A percentile compares a stretch with the other conserved stretches of the same genome.
phyloP scores from a whole-genome alignment of 2,113 vertebrate genomes.

The Ammospiza nelsoni region DNA sequence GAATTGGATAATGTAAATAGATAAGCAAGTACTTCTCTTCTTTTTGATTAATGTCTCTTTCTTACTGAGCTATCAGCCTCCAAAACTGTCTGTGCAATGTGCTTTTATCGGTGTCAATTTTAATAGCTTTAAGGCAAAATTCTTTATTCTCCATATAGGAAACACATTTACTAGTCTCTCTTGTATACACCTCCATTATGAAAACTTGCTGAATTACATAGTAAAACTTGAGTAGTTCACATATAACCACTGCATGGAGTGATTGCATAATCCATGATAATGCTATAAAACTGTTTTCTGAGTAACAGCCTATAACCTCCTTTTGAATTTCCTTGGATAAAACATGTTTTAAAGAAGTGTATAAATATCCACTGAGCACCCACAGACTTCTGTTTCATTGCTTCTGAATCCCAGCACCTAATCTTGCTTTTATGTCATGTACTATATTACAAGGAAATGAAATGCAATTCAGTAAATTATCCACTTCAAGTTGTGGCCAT shows the following conservation, averaged over 20 bases:
- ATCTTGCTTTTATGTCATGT: slow-evolving; percentile 55
- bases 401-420: slow-evolving; percentile 30
- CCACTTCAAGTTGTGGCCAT: slow-evolving; percentile 43
- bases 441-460: slow-evolving; percentile 47
- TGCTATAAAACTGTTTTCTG: not conserved
- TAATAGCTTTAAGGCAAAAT: not conserved
- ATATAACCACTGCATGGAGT: not conserved
- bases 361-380: slow-evolving; percentile 32
- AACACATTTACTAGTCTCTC: not conserved
- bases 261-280: slow-evolving; percentile 38
- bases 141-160: not conserved
- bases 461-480: slow-evolving; percentile 66
- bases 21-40: not conserved
- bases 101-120: not conserved
- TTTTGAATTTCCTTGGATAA: slow-evolving; percentile 28
- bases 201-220: not conserved
- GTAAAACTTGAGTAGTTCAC: not conserved
- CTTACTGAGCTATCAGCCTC: not conserved
- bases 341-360: not conserved
- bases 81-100: not conserved
- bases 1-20: not conserved
- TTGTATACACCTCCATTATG: not conserved
- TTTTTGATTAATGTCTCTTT: not conserved
- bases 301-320: not conserved
- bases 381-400: slow-evolving; percentile 29